Base-by-base conservation (phyloP, 1,140 invertebrate genomes). In the Tetranychus urticae region DNA sequence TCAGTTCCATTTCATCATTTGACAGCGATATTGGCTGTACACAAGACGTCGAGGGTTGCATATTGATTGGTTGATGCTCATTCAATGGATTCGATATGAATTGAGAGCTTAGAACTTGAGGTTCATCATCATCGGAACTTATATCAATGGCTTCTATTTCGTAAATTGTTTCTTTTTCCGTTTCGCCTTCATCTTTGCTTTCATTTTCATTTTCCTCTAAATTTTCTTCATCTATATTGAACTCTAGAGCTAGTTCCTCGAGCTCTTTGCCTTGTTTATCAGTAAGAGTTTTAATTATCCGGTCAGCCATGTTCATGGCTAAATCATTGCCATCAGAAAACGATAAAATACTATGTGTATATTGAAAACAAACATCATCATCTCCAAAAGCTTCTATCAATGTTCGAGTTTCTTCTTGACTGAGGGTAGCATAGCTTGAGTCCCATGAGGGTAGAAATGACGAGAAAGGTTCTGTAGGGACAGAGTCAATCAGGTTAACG, bases 361-460 rank as follows among this genome's bases (percentile, higher is more conserved):
- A 91, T 64, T 88, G 82, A 2, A 85, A 80, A 36, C 84, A 83
- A n/a, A 80, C 80, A 61, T 89, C 85, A 72, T 87, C 85, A 37
- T 59, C 56, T 0, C 89, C 91, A 69, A 96, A 91, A 0, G 90
- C 92, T 63, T 84, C 80, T 67, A 87, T 81, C 1, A 98, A 80
- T 62, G 97, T 70, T 68, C 94, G 88, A 1, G 86, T 85, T 70
- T 97, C 92, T 65, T 92, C 87, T 70, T 92, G 88, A 12, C 82
- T 88, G 34, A 97, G 74, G 68, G 88, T 93, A 0, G 92, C 81
- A 76, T 94, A 96, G 2, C 88, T 90, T 0, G 89, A 92, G 72
- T 97, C 92, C 72, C 90, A 91, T 31, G 82, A 82, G 0, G 93
- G 93, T 2, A 90, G 90, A 75, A 93, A 93, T 2, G 88, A 91